Evolutionary conservation across 1,140 invertebrate species (phyloP).

Genomic region (Bombus impatiens): DNA sequence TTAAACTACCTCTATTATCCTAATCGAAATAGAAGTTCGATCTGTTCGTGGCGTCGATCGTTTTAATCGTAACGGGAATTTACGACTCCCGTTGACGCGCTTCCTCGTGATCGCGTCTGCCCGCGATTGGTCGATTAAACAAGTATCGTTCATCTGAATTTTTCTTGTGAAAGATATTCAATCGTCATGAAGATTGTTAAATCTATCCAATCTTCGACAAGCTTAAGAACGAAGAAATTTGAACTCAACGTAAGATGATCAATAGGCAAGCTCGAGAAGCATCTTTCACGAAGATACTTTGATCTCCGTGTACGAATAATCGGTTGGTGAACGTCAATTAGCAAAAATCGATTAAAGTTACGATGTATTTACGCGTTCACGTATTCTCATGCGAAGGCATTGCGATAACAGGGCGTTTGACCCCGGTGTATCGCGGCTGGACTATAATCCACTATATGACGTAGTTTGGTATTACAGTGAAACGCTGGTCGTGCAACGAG

Average conservation of each 20-base stretch:
- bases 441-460: constrained; percentile 70
- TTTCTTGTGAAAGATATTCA: too few relatives aligned
- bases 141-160: too few relatives aligned
- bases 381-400: constrained; percentile 14
- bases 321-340: not conserved
- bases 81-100: too few relatives aligned
- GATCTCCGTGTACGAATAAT: not conserved
- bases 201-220: not conserved
- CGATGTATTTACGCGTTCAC: not conserved
- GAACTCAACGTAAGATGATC: not conserved
- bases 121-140: too few relatives aligned
- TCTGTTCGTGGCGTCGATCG: too few relatives aligned
- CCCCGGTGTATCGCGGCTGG: constrained; percentile 68
- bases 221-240: not conserved
- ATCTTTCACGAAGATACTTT: not conserved
- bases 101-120: too few relatives aligned
- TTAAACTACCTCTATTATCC: too few relatives aligned
- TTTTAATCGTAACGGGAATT: too few relatives aligned
- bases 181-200: not conserved
- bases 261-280: not conserved
- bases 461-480: constrained; percentile 52
- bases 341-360: not conserved
- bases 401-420: constrained; percentile 72
- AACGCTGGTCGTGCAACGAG: constrained; percentile 36
- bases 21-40: too few relatives aligned